Evolutionary conservation across 1,140 invertebrate species (phyloP).

Genomic region (Musca vetustissima): DNA sequence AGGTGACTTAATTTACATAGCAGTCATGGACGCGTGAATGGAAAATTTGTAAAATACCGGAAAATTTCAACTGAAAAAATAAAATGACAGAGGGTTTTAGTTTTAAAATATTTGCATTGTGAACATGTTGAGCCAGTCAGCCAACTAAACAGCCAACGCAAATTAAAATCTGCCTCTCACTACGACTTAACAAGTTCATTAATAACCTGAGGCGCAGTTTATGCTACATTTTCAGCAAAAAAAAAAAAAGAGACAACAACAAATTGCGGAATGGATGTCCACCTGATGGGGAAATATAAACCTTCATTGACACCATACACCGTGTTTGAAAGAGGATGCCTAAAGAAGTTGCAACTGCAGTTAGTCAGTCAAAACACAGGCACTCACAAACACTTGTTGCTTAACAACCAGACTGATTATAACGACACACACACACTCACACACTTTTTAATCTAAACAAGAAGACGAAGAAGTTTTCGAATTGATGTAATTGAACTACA

Average conservation of each 20-base stretch:
- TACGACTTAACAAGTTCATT: conserved; percentile 1
- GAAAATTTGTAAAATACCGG: no score
- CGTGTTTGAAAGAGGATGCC: not conserved
- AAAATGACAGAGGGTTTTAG: no score
- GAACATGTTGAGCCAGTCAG: no score
- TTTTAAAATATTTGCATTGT: no score
- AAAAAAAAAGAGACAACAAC: no score
- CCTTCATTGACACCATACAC: not conserved
- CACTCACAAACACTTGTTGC: not conserved
- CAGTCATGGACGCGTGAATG: no score
- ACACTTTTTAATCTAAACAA: no score
- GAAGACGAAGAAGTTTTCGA: no score
- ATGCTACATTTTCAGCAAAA: not conserved
- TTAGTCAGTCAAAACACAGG: no score
- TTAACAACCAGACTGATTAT: not conserved
- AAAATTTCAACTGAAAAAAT: no score
- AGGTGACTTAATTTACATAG: no score
- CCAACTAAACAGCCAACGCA: conserved; percentile 5
- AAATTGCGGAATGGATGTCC: not conserved
- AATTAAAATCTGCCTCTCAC: not conserved
- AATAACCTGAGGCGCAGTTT: conserved; percentile 17
- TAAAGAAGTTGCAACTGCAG: not conserved
- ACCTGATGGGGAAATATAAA: not conserved
- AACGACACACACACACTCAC: not conserved
- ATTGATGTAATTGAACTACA: no score